Percentiles rank a stretch among this genome's conserved stretches.
Evolutionary conservation across 2,797 vertebrate genomes (phyloP).

Genomic region (Sebastolobus alascanus): DNA sequence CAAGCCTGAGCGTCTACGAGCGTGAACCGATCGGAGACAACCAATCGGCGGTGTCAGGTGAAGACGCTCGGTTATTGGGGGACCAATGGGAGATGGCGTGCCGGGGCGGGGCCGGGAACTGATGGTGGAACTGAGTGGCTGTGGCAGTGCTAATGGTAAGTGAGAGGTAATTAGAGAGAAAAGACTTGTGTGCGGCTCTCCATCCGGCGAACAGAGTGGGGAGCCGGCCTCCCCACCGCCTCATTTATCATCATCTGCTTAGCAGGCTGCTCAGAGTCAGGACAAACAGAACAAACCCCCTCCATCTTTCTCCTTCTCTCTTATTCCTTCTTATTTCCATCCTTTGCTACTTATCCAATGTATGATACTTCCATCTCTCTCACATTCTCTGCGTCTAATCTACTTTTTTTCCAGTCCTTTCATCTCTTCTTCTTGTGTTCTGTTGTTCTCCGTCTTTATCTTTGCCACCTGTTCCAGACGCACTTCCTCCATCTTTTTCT

Average conservation of each 20-base stretch:
- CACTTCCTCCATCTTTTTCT: slow-evolving; percentile 9
- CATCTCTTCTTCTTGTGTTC: slow-evolving; percentile 16
- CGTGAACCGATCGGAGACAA: slow-evolving; percentile 32
- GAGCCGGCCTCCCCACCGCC: slow-evolving; percentile 70
- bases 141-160: slow-evolving; percentile 85
- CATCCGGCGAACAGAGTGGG: slow-evolving; percentile 74
- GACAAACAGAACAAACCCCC: slow-evolving; percentile 80
- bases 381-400: slow-evolving; percentile 40
- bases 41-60: slow-evolving; percentile 36
- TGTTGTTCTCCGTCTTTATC: slow-evolving; percentile 27
- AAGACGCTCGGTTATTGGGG: slow-evolving; percentile 30
- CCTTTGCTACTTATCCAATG: slow-evolving; percentile 47
- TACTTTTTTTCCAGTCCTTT: slow-evolving; percentile 43
- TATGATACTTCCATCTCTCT: slow-evolving; percentile 28
- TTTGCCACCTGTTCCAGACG: slow-evolving; percentile 45
- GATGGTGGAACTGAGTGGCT: slow-evolving; percentile 78
- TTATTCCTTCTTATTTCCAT: slow-evolving; percentile 53
- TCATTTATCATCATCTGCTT: slow-evolving; percentile 89
- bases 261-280: slow-evolving; percentile 78
- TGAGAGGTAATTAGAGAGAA: slow-evolving; percentile 87
- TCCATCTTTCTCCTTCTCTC: slow-evolving; percentile 58
- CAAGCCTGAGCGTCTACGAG: not conserved
- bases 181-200: slow-evolving; percentile 78
- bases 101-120: slow-evolving; percentile 61
- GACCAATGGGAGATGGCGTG: slow-evolving; percentile 60